phyloP scores from a whole-genome alignment of 2,113 vertebrate species.

The Merops nubicus region DNA sequence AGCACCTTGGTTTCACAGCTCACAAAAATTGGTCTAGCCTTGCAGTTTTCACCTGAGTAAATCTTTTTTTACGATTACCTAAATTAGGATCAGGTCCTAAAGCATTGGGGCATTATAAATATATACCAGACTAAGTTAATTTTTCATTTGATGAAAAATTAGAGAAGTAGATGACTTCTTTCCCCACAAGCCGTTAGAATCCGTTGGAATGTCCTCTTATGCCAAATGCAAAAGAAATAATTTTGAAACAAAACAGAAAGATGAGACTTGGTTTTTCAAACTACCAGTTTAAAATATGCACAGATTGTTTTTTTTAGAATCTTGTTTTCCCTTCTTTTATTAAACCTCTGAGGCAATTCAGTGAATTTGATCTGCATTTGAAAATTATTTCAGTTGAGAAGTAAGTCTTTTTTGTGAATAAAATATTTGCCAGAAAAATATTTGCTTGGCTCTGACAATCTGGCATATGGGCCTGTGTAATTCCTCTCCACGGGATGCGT shows the following conservation, averaged over 20 bases:
- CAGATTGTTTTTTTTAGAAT: not conserved
- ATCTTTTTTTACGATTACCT: not conserved
- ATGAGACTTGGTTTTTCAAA: not conserved
- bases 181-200: not conserved
- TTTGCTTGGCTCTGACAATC: not conserved
- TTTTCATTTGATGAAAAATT: too few species aligned
- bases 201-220: not conserved
- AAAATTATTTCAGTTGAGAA: constrained; percentile 1
- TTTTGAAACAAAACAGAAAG: not conserved
- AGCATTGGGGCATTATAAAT: not conserved
- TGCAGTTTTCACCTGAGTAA: not conserved
- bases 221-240: not conserved
- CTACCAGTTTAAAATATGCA: not conserved
- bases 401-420: constrained; percentile 18
- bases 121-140: not conserved
- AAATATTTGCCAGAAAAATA: constrained; percentile 40
- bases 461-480: constrained; percentile 20
- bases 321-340: not conserved
- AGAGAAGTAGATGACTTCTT: not conserved
- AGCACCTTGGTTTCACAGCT: constrained; percentile 34
- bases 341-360: constrained; percentile 4
- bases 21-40: not conserved
- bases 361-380: constrained; percentile 16
- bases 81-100: not conserved
- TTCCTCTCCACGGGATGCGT: not conserved